Evolutionary conservation across 1,140 invertebrate species (phyloP), one percentile per base, ranked within the genome.

Genomic region (Magallana gigas): DNA sequence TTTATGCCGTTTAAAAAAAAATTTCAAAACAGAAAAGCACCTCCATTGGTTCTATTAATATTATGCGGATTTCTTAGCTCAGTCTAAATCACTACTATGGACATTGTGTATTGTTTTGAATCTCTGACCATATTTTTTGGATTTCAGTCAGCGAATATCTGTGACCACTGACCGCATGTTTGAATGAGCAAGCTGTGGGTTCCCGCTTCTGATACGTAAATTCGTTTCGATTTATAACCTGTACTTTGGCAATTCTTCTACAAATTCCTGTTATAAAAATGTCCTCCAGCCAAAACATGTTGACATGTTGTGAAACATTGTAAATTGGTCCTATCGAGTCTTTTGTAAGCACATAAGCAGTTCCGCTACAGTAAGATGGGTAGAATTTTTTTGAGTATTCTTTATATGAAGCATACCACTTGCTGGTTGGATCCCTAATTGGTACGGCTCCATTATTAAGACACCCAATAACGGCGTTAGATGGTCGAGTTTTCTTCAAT

Each of bases 201-300:
- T 59, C 57, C 14, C 80, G 86, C 12, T 89, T 84, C 8, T 16
- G 1, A 29, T 87, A 88, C 16, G 90, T 86, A 83, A 91, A 90
- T 12, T 71, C 84, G 16, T 71, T 83, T 29, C 81, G 68, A 62
- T 82, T 12, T 1, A 85, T 58, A 8, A 84, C 83, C 12, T 48
- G 56, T 9, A 85, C 71, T 23, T 88, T 86, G 1, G 88, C 81
- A 18, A 85, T 88, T 23, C 57, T 71, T 76, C 89, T 80, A 64
- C 86, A 88, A 9, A 92, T 85, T 16, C 92, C 94, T 36, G 94
- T 94, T 0, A 94, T 90, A 87, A 91, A 95, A 36, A 94, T 92
- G 89, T 95, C 94, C 87, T 95, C 94, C 5, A 95, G 85, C 68
- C 93, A 92, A 14, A 94, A 88, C n/a, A 93, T 85, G 0, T 86